These are phyloP conservation scores for Phylloscopus trochilus DNA, from an alignment of 2,113 vertebrate genomes.

Conservation along the genomic window DNA sequence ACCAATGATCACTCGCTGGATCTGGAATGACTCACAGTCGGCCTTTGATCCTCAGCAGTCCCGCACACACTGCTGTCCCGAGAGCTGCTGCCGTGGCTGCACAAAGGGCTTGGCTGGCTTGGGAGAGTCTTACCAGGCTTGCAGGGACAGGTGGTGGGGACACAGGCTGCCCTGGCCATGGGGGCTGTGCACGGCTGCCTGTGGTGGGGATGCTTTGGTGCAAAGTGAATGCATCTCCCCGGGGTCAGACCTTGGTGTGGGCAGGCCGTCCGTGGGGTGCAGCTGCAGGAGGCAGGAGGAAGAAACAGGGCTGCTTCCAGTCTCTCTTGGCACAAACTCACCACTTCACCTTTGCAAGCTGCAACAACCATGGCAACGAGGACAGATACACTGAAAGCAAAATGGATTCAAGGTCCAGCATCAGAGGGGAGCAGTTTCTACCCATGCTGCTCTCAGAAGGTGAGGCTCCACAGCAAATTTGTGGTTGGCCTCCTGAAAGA, in stretches of 20 bases:
- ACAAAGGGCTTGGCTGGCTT: neutral
- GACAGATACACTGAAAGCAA: neutral
- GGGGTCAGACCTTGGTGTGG: fast-evolving
- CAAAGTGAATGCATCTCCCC: neutral
- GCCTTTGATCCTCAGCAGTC: conserved; percentile 21
- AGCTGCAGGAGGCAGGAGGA: neutral
- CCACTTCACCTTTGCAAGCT: neutral
- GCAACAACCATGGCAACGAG: neutral
- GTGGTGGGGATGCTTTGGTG: neutral
- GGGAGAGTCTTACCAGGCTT: neutral
- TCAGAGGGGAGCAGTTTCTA: neutral
- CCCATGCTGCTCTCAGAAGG: neutral
- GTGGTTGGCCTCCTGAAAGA: neutral
- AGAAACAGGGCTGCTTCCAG: neutral
- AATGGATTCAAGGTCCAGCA: neutral
- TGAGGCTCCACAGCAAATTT: neutral
- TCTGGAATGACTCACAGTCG: conserved; percentile 38
- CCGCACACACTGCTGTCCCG: neutral
- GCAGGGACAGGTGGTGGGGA: neutral
- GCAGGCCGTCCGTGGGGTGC: fast-evolving
- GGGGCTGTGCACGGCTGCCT: fast-evolving
- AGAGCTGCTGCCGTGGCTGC: neutral
- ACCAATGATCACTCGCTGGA: neutral
- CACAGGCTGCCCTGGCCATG: fast-evolving
- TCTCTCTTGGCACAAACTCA: neutral